Evolutionary conservation across 1,140 invertebrate genomes (phyloP).

Genomic region (Procambarus clarkii): DNA sequence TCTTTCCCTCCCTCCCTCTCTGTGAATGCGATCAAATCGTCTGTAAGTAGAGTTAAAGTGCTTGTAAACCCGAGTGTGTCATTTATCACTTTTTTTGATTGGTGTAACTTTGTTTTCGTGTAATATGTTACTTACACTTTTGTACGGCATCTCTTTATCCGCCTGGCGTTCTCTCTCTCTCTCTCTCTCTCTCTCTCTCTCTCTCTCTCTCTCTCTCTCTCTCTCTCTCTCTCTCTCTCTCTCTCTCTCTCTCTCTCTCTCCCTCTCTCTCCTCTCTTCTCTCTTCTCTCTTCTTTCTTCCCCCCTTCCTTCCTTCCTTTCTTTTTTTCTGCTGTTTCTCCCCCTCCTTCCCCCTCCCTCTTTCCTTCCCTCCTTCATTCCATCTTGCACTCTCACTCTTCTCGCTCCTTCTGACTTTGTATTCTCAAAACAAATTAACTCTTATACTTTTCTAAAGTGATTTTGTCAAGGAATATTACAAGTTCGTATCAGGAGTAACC

Average conservation of each 20-base stretch:
- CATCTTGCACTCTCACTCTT: neutral
- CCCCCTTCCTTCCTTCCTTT: neutral
- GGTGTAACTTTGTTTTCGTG: too few relatives aligned
- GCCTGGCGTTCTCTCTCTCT: neutral
- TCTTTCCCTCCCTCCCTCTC: too few relatives aligned
- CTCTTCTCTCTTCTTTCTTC: neutral
- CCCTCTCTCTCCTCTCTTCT: neutral
- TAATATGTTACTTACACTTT: neutral
- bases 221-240: neutral
- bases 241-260: neutral
- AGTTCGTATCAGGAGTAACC: too few relatives aligned
- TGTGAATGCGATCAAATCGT: too few relatives aligned
- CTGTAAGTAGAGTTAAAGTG: too few relatives aligned
- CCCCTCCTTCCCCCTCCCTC: neutral
- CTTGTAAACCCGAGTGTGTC: too few relatives aligned
- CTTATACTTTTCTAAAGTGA: too few relatives aligned
- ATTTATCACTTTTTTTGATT: too few relatives aligned
- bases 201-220: neutral
- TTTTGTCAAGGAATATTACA: too few relatives aligned
- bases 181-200: neutral
- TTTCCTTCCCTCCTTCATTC: neutral
- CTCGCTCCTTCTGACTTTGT: neutral
- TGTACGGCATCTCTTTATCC: neutral
- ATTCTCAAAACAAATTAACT: too few relatives aligned
- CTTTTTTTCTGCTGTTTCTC: too few relatives aligned